phyloP scores from a whole-genome alignment of 1,140 invertebrate species.

The Sitophilus oryzae region DNA sequence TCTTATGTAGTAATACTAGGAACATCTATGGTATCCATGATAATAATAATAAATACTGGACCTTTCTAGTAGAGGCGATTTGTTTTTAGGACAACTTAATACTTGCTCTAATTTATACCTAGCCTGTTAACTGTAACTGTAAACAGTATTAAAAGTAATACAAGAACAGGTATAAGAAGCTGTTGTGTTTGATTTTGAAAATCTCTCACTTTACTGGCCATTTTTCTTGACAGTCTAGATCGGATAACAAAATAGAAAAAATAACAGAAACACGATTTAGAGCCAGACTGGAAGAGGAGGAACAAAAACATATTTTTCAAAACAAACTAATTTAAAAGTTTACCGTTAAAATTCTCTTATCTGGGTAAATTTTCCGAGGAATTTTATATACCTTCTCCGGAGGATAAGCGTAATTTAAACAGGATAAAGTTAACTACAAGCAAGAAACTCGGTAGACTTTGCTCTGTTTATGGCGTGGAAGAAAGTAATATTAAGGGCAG shows the following conservation, averaged over 20 bases:
- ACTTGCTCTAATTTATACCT: no score
- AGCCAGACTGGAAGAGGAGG: background rate
- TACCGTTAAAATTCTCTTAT: slow-evolving; percentile 16
- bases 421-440: slow-evolving; percentile 25
- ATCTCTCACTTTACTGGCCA: background rate
- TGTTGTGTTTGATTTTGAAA: background rate
- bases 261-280: no score
- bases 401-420: slow-evolving; percentile 27
- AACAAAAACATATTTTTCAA: background rate
- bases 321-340: slow-evolving; percentile 10
- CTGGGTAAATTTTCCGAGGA: slow-evolving; percentile 19
- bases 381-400: slow-evolving; percentile 20
- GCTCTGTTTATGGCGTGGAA: slow-evolving; percentile 26
- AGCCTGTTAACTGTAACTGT: no score
- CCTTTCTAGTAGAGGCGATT: no score
- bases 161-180: background rate
- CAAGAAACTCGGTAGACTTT: slow-evolving; percentile 20
- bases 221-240: background rate
- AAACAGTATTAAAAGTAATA: no score
- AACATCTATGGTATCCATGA: no score
- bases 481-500: slow-evolving; percentile 23
- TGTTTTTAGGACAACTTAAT: no score
- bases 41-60: no score
- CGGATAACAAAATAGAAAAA: background rate
- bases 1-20: no score